These are phyloP conservation scores for Dinoponera quadriceps DNA, from an alignment of 1,140 invertebrate genomes.

Conservation along the genomic window DNA sequence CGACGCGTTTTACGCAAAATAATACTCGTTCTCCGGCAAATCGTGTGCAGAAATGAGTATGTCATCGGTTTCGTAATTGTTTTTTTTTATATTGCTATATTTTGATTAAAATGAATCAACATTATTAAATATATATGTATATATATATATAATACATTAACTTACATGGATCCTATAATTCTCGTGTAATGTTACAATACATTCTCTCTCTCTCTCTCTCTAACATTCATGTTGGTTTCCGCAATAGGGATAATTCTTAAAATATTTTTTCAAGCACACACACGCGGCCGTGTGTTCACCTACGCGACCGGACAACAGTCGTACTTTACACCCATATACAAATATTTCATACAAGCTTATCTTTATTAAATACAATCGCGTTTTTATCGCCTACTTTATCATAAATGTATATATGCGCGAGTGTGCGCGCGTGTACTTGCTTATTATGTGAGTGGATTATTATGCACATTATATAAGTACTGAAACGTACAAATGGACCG, in stretches of 20 bases:
- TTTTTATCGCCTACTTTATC: constrained; percentile 48
- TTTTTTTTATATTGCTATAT: constrained; percentile 68
- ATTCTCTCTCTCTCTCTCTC: constrained; percentile 8
- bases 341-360: constrained; percentile 19
- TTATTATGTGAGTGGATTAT: constrained; percentile 39
- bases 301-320: constrained; percentile 32
- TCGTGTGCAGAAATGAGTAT: not conserved
- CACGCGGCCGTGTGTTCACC: constrained; percentile 34
- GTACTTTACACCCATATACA: constrained; percentile 36
- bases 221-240: constrained; percentile 41
- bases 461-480: constrained; percentile 63
- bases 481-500: constrained; percentile 75
- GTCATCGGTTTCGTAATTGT: not conserved
- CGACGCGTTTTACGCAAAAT: too few relatives aligned
- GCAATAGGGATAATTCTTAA: constrained; percentile 57
- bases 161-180: constrained; percentile 60
- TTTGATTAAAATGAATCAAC: constrained; percentile 74
- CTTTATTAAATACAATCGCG: constrained; percentile 16
- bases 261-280: constrained; percentile 50
- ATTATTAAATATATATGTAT: constrained; percentile 72
- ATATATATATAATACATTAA: constrained; percentile 72
- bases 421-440: constrained; percentile 37
- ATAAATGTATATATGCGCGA: constrained; percentile 49
- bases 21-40: too few relatives aligned
- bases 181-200: constrained; percentile 30